Base-by-base conservation (phyloP, 2,797 vertebrate genomes). In the Leucoraja ocellata region DNA sequence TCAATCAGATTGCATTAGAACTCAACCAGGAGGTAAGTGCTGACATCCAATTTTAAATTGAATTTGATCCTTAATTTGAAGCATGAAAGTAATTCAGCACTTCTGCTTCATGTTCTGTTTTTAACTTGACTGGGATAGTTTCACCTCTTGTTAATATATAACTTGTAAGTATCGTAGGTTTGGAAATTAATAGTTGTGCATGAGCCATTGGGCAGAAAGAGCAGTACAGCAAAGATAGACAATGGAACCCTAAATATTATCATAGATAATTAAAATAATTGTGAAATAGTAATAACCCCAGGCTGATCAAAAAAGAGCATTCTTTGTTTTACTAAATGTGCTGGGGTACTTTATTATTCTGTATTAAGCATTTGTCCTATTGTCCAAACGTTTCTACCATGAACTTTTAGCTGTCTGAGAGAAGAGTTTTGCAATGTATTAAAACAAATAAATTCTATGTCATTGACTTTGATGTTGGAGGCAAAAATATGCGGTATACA, bases 1-100 rank as follows among this genome's bases (percentile, higher is more conserved):
- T 99, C 95, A 97, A 96, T 94, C 98, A 99, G 94, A 98, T 99
- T 97, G 97, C 98, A 88, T 95, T 95, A 36, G 98, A 99, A 94
- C 96, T 96, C 95, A 97, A 97, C 94, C 97, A 98, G 93, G 97
- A 99, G 98, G 99, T 99, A 95, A 95, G n/a, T 68, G 28, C n/a
- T 36, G 18, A 36, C 16, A 68, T 88, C 6, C 16, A 88, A 36
- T 88, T 68, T 8, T 21, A 23, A 74, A 61, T 86, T 63, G 83
- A 86, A 63, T 61, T 86, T 28, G 54, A 84, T 61, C 80, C 61
- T 46, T 14, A 58, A 13, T 28, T 21, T 54, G 46, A 46, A 54
- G 9, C 23, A 25, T 54, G 58, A n/a, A 13, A 84, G 54, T 18
- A 81, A 21, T 9, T 54, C 6, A 81, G 36, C 23, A 58, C 18